Base-by-base conservation (phyloP, 2,797 vertebrate species). In the Squalus acanthias region DNA sequence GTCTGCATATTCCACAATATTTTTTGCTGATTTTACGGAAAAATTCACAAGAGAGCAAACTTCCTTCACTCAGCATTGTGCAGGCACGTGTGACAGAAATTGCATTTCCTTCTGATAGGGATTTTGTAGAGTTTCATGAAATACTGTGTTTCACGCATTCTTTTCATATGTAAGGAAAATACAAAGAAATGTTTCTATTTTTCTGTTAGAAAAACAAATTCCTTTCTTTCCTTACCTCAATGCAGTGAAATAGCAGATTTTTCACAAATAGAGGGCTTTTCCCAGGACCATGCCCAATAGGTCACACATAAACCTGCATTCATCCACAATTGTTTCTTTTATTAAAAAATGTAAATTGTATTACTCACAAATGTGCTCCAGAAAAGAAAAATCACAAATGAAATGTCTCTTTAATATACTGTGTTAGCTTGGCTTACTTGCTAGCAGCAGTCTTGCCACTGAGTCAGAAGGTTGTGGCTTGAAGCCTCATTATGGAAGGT, bases 31-130 rank as follows among this genome's bases (percentile, higher is more conserved):
- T 33, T 95, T n/a, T 57, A 53, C 26, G 60, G 70, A 60, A 76
- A 95, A 33, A 53, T 95, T 76, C 94, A 33, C 26, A 53, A 70
- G 70, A 72, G 50, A 29, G 70, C 94, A 76, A 95, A 95, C 94
- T 57, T 93, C 65, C 65, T 76, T 12, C 20, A 72, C 46, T 53
- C 60, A 57, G 94, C 24, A 53, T 72, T 95, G 39, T 95, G 50
- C 50, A 53, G 12, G 24, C 13, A n/a, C 2, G 1, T n/a, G 17
- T n/a, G 67, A 60, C 53, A 95, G 50, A 57, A 95, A 76, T n/a
- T 17, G 88, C 63, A 70, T 74, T 95, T 95, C 70, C 70, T 76
- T 76, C 94, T 17, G 69, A 74, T 20, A 95, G 65, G 24, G 10
- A 46, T 94, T 69, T 69, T 24, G 10, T 72, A 72, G 67, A 46